Conservation (phyloP, 2,888 invertebrate species). For the Orgyia antiqua region DNA sequence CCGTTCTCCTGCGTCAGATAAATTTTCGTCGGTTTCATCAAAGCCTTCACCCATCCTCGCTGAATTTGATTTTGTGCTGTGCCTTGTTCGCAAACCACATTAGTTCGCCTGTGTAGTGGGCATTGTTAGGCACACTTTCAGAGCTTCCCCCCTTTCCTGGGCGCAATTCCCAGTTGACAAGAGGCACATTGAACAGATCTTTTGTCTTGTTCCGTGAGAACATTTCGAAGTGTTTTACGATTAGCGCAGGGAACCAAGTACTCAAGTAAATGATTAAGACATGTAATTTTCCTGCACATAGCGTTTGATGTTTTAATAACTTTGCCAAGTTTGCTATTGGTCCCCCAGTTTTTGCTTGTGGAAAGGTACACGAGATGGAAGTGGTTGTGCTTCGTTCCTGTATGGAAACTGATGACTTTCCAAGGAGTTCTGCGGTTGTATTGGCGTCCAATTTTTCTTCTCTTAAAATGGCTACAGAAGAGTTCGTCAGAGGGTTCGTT, state of each 20-base stretch:
- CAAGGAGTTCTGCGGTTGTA: too few species aligned
- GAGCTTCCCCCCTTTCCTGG: background rate
- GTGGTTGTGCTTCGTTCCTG: constrained; percentile 9
- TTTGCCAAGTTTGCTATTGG: constrained; percentile 9
- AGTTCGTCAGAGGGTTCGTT: too few species aligned
- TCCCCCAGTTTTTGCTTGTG: constrained; percentile 9
- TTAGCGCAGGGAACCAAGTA: background rate
- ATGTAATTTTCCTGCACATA: constrained; percentile 8
- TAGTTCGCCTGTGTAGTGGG: background rate
- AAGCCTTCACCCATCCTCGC: background rate
- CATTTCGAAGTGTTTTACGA: background rate
- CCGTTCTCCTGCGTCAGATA: background rate
- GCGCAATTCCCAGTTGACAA: background rate
- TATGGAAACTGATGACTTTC: constrained; percentile 9
- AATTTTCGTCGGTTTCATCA: background rate
- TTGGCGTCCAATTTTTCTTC: too few species aligned
- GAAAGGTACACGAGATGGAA: constrained; percentile 13
- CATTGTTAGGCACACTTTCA: too few species aligned
- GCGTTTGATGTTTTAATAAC: constrained; percentile 6
- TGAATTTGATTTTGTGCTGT: background rate
- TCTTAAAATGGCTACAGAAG: too few species aligned
- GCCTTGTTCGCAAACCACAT: background rate
- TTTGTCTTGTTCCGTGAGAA: background rate
- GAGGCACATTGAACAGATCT: background rate
- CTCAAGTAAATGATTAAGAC: background rate